Evolutionary conservation across 1,140 invertebrate genomes (phyloP).

Genomic region (Procambarus clarkii): DNA sequence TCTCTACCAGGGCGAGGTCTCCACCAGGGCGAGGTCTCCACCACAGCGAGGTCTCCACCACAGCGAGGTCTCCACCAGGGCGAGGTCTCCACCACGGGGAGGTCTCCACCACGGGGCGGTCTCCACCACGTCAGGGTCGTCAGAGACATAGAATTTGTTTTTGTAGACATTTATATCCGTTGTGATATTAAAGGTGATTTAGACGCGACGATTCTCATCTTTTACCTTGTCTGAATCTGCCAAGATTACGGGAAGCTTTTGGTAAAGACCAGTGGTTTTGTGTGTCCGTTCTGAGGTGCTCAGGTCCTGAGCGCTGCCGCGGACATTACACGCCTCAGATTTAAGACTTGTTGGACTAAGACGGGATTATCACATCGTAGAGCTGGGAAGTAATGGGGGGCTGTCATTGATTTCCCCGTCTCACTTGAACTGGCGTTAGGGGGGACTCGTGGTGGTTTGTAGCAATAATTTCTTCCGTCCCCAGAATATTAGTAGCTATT

Average conservation of each 20-base stretch:
- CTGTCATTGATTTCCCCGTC: too few relatives aligned
- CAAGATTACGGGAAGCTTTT: not conserved
- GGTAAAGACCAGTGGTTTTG: not conserved
- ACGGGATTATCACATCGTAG: not conserved
- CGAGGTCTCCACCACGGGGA: too few relatives aligned
- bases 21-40: not conserved
- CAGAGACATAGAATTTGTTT: constrained; percentile 6
- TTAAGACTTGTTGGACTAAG: not conserved
- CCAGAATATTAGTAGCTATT: too few relatives aligned
- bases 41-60: not conserved
- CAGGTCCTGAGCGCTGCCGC: not conserved
- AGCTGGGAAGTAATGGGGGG: too few relatives aligned
- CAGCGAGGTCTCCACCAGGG: too few relatives aligned
- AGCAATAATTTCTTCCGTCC: too few relatives aligned
- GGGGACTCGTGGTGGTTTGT: too few relatives aligned
- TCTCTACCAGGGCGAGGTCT: too few relatives aligned
- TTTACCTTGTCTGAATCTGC: not conserved
- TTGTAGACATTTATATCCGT: constrained; percentile 15
- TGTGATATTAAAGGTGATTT: constrained; percentile 33
- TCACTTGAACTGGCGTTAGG: too few relatives aligned
- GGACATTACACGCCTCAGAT: not conserved
- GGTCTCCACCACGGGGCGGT: not conserved
- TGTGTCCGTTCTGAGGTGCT: not conserved
- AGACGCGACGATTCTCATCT: constrained; percentile 2
- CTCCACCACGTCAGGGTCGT: not conserved